Percentiles rank a stretch among this genome's conserved stretches.
Conservation (phyloP, 1,140 invertebrate species). For the Dinothrombium tinctorium region DNA sequence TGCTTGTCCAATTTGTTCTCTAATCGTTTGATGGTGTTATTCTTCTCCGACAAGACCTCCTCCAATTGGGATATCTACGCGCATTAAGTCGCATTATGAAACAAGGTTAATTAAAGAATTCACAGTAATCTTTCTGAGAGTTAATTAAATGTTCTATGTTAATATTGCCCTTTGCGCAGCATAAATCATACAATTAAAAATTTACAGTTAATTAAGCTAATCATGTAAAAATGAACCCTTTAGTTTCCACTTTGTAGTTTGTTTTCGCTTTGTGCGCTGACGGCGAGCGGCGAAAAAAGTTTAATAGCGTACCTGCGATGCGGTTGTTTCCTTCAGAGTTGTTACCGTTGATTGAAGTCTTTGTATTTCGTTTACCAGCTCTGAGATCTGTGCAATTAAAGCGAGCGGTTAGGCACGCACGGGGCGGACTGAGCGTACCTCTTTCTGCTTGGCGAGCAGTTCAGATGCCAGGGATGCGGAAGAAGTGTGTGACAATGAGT, state of each 20-base stretch:
- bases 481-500: no score
- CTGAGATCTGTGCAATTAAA: background rate
- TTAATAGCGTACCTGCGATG: background rate
- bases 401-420: no score
- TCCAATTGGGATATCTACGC: constrained; percentile 60
- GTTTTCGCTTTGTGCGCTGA: background rate
- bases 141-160: background rate
- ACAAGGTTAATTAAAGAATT: background rate
- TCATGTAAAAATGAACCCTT: background rate
- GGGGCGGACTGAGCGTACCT: no score
- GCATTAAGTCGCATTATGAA: background rate
- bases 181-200: background rate
- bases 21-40: constrained; percentile 52
- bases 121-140: background rate
- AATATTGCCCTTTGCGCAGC: background rate
- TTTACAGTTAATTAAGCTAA: background rate
- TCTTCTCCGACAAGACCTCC: constrained; percentile 62
- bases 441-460: no score
- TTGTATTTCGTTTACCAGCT: constrained; percentile 2
- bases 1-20: constrained; percentile 60
- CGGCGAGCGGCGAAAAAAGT: background rate
- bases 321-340: background rate
- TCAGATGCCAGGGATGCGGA: no score
- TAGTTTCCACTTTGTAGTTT: background rate
- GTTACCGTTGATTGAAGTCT: background rate